phyloP scores from a whole-genome alignment of 1,140 invertebrate species.

The Dolichoris vasculosae region DNA sequence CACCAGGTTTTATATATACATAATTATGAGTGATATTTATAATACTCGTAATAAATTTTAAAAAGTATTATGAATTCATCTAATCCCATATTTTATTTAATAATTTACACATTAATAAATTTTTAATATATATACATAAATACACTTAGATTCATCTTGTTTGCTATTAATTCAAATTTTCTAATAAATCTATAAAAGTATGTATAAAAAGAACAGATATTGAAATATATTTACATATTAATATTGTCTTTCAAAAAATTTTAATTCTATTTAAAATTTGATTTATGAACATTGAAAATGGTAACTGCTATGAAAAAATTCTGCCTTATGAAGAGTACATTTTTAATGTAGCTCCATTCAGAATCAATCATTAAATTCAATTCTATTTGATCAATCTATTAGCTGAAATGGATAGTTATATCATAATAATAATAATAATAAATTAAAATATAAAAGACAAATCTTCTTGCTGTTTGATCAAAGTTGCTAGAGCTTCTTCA shows the following conservation, averaged over 20 bases:
- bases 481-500: conserved; percentile 78
- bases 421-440: conserved; percentile 40
- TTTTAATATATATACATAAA: neutral
- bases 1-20: conserved; percentile 63
- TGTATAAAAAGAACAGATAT: conserved; percentile 37
- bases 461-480: conserved; percentile 73
- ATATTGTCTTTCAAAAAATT: conserved; percentile 26
- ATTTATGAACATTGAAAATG: conserved; percentile 52
- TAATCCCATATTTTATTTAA: conserved; percentile 19
- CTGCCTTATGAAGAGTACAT: conserved; percentile 11
- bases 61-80: conserved; percentile 24
- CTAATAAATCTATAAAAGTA: neutral
- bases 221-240: conserved; percentile 47
- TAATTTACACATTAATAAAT: conserved; percentile 34
- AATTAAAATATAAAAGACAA: conserved; percentile 64
- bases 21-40: conserved; percentile 33
- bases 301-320: conserved; percentile 28
- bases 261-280: conserved; percentile 20
- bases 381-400: neutral
- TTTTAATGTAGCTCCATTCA: conserved; percentile 3
- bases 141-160: neutral
- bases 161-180: conserved; percentile 6
- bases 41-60: conserved; percentile 37
- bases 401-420: neutral
- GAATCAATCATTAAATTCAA: conserved; percentile 23